A percentile compares a stretch with the other conserved stretches of the same genome.
These are phyloP conservation scores for Lanius ludovicianus DNA, from an alignment of 2,113 vertebrate genomes.

Conservation along the genomic window DNA sequence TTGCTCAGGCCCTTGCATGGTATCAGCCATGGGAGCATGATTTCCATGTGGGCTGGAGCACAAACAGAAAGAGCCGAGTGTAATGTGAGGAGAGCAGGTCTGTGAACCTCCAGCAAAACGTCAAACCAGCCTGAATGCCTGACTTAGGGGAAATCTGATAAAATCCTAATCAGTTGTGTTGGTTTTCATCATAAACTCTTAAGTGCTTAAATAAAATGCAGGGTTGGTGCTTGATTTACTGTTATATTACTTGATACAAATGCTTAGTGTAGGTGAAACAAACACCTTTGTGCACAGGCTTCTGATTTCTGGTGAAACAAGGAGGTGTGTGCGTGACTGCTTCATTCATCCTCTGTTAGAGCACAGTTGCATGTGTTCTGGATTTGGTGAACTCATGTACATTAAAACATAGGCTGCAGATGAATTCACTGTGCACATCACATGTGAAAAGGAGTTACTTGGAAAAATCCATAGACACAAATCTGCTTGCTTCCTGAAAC, in stretches of 20 bases:
- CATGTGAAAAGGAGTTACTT: not conserved
- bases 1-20: not conserved
- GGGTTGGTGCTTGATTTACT: not conserved
- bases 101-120: not conserved
- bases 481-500: not conserved
- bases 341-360: not conserved
- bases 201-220: not conserved
- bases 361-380: rapidly evolving
- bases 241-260: not conserved
- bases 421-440: not conserved
- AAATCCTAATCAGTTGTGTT: not conserved
- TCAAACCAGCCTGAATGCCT: not conserved
- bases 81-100: not conserved
- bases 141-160: not conserved
- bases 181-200: not conserved
- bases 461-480: not conserved
- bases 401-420: not conserved
- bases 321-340: not conserved
- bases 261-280: not conserved
- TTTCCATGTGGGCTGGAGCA: not conserved
- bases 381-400: not conserved
- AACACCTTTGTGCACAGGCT: not conserved
- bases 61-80: not conserved
- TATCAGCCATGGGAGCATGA: not conserved
- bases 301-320: not conserved